A percentile compares a stretch with the other conserved stretches of the same genome.
phyloP scores from a whole-genome alignment of 2,888 invertebrate species.

The Lasioglossum malachurum region DNA sequence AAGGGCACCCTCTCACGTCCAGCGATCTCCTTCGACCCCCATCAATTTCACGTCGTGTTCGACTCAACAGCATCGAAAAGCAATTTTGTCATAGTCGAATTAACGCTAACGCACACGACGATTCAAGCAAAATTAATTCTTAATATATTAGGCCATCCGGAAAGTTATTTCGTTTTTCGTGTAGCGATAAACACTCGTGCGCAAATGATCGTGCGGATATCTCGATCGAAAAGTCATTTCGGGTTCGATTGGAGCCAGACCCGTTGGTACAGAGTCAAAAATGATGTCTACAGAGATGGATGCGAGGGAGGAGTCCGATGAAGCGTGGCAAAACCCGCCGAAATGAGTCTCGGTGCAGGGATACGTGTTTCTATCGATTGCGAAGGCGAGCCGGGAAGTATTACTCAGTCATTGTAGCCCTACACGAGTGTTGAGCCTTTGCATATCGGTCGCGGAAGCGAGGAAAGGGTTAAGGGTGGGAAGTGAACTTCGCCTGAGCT shows the following conservation, averaged over 20 bases:
- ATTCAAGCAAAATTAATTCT: neutral
- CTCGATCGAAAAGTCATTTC: neutral
- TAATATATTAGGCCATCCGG: too few species aligned
- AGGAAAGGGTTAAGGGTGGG: constrained; percentile 62
- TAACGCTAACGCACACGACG: neutral
- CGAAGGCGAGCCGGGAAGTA: constrained; percentile 78
- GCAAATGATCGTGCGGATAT: neutral
- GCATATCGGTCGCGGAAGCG: constrained; percentile 50
- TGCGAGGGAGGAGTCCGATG: neutral
- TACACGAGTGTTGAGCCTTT: constrained; percentile 54
- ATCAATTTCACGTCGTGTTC: neutral
- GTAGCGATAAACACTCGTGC: neutral
- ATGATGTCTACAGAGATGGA: neutral
- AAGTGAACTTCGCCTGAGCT: constrained; percentile 51
- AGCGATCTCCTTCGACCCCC: neutral
- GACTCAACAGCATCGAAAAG: neutral
- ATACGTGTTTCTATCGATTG: constrained; percentile 74
- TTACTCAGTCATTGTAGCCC: constrained; percentile 73
- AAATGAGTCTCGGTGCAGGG: constrained; percentile 17
- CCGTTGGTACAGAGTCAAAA: neutral
- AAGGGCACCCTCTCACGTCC: neutral
- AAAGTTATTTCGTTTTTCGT: too few species aligned
- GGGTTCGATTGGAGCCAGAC: neutral
- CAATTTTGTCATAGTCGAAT: neutral
- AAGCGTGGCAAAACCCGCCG: neutral